Conservation (phyloP, 2,113 vertebrate species). For the Maccullochella peelii region DNA sequence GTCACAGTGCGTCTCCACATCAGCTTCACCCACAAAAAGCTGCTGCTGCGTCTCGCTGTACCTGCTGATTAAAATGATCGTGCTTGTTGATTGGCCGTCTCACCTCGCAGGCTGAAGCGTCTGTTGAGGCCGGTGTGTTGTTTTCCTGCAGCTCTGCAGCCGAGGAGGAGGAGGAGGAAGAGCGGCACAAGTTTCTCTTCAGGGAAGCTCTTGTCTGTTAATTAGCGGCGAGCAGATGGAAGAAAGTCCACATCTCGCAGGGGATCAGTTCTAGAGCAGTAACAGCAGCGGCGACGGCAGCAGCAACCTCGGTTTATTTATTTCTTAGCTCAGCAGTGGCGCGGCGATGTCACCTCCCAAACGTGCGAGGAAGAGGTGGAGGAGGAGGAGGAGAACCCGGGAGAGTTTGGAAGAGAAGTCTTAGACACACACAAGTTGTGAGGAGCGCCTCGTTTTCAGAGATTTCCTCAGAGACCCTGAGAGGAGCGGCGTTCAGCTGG, state of each 20-base stretch:
- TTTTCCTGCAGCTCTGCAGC: conserved; percentile 64
- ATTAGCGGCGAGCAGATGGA: conserved; percentile 84
- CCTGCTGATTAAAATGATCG: conserved; percentile 46
- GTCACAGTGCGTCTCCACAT: neutral
- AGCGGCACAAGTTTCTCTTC: conserved; percentile 59
- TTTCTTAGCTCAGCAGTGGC: conserved; percentile 68
- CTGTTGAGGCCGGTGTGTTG: conserved; percentile 54
- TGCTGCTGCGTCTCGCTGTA: neutral
- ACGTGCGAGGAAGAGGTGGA: conserved; percentile 37
- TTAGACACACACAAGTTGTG: conserved; percentile 60
- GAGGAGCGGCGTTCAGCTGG: conserved; percentile 57
- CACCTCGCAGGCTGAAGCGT: conserved; percentile 56
- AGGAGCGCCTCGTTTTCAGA: conserved; percentile 41
- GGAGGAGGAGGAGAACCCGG: conserved; percentile 49
- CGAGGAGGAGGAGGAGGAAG: conserved; percentile 51
- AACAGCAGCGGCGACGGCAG: conserved; percentile 42
- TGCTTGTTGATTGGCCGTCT: conserved; percentile 65
- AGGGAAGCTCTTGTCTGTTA: conserved; percentile 80
- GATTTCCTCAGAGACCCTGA: conserved; percentile 67
- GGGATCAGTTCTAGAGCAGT: conserved; percentile 76
- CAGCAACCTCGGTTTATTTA: conserved; percentile 66
- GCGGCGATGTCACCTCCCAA: conserved; percentile 71
- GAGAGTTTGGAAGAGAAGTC: conserved; percentile 58
- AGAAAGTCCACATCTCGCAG: conserved; percentile 74
- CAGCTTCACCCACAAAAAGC: neutral